Base-by-base conservation (phyloP, 2,113 vertebrate genomes). In the Cichladusa arquata region DNA sequence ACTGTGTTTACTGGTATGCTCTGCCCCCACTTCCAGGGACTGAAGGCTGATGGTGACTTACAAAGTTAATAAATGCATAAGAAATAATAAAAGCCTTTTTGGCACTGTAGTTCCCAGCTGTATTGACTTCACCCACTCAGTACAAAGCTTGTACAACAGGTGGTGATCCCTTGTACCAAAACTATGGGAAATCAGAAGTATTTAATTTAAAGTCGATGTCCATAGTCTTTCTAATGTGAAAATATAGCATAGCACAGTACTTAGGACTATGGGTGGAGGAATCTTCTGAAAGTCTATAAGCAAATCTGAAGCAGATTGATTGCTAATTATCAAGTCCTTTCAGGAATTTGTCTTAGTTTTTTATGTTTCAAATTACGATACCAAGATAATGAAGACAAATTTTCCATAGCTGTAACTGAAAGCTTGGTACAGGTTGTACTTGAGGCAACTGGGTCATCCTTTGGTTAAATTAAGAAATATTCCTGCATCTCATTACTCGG, bases 391-490 rank as follows among this genome's bases (percentile, higher is more conserved):
- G 67, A 88, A 80, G 66, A 85, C 42, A 77, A 19, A 70, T 67
- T 91, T 92, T 77, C 89, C 38, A 31, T 6, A 45, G 54, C n/a
- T 69, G 54, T 42, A 77, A 86, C 70, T 33, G 31, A 50, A 80
- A 60, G 38, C 81, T 66, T 73, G 74, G 47, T 76, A 24, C n/a
- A 22, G 57, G 54, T 24, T 70, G 45, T 85, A 38, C 72, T 87
- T 76, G 62, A 85, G 34, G 89, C 74, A 95, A 62, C 19, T 44
- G 48, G 81, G 87, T 91, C 48, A 82, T 42, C 19, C 20, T 80
- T 80, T 20, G 24, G 50, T 57, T 95, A 66, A 95, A 95, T 90
- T 77, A 85, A 80, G 88, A 69, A 82, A 82, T 74, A 42, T 57
- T 77, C 28, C 44, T 44, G 42, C 62, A 54, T 72, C 48, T 84